Conservation (phyloP, 1,140 invertebrate species). For the Lamellibrachia luymesi region DNA sequence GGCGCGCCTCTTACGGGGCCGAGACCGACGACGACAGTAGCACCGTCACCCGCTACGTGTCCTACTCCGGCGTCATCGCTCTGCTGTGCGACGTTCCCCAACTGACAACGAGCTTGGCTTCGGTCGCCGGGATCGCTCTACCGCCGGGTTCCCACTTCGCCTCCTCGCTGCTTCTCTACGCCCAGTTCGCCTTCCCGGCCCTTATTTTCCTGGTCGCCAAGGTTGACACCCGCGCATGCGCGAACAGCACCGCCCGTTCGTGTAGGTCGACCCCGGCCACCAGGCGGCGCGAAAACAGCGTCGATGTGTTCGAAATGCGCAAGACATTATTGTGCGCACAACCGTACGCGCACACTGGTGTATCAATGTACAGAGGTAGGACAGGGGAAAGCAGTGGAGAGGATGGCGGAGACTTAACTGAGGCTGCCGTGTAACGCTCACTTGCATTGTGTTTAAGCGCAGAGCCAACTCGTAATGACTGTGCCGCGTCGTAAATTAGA, state of each 20-base stretch:
- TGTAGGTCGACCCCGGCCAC: neutral
- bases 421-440: neutral
- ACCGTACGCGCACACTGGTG: neutral
- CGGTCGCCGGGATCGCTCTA: neutral
- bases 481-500: too few species aligned
- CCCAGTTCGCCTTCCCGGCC: neutral
- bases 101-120: neutral
- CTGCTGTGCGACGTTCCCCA: neutral
- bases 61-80: neutral
- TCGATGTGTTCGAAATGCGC: neutral
- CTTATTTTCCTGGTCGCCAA: neutral
- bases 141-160: neutral
- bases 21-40: neutral
- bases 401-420: neutral
- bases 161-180: neutral
- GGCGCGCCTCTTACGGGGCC: neutral
- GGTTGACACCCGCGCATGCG: neutral
- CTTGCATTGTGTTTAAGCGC: too few species aligned
- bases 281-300: neutral
- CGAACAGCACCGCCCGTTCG: neutral
- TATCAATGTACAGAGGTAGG: neutral
- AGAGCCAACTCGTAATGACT: too few species aligned
- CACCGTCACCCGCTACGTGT: neutral
- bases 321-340: neutral
- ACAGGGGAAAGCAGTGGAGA: neutral